A percentile compares a stretch with the other conserved stretches of the same genome.
These are phyloP conservation scores for Falco concolor DNA, from an alignment of 2,797 vertebrate genomes.

Conservation along the genomic window DNA sequence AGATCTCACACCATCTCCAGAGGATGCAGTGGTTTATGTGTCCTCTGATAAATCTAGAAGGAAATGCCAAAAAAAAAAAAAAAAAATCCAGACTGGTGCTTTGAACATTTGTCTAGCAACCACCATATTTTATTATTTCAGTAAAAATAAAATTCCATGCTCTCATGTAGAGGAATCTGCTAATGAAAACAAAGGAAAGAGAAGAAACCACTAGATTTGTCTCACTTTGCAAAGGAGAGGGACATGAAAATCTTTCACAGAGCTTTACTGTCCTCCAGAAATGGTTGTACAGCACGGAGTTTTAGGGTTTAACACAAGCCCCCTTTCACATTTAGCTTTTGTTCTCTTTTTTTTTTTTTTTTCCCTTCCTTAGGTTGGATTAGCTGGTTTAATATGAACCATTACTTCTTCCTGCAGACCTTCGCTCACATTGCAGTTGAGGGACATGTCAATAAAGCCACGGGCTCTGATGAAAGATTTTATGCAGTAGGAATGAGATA, in stretches of 20 bases:
- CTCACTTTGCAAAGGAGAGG: neutral
- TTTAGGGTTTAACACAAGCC: neutral
- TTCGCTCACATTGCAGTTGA: neutral
- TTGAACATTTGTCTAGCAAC: slow-evolving; percentile 10
- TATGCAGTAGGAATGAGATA: neutral
- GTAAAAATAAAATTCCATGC: slow-evolving; percentile 22
- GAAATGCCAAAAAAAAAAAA: neutral
- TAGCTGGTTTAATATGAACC: neutral
- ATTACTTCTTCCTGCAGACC: neutral
- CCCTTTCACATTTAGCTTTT: neutral
- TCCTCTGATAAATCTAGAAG: neutral
- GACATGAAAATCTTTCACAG: neutral
- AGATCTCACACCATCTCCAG: neutral
- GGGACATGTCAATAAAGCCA: neutral
- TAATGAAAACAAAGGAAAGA: slow-evolving; percentile 32
- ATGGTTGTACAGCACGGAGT: neutral
- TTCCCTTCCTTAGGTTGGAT: neutral
- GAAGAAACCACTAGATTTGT: neutral
- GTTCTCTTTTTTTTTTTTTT: neutral
- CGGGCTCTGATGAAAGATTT: neutral
- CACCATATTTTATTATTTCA: neutral
- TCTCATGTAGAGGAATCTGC: slow-evolving; percentile 1
- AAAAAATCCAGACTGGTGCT: neutral
- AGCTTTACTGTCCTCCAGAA: neutral
- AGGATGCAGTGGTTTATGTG: neutral